Conservation (phyloP, 2,888 invertebrate species). For the Aleiodes alternator region DNA sequence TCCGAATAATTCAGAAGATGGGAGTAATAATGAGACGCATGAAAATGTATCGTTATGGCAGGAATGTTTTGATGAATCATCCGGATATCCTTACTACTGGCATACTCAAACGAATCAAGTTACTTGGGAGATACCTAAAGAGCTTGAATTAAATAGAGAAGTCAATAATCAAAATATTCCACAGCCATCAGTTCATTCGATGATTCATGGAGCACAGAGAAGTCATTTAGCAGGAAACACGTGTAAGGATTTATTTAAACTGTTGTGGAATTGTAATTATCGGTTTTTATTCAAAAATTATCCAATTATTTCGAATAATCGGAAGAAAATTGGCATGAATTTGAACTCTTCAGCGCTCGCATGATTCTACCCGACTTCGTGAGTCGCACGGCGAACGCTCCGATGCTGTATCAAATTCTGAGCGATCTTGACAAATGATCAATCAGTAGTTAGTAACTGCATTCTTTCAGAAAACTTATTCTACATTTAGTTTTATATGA, state of each 20-base stretch:
- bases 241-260: slow-evolving; percentile 54
- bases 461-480: no score
- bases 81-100: slow-evolving; percentile 82
- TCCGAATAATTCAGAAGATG: slow-evolving; percentile 52
- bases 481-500: no score
- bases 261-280: neutral
- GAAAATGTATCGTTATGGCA: slow-evolving; percentile 76
- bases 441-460: no score
- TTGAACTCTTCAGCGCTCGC: no score
- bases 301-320: no score
- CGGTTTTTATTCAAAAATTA: slow-evolving; percentile 24
- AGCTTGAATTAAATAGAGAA: slow-evolving; percentile 65
- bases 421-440: no score
- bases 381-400: no score
- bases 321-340: no score
- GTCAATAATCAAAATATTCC: slow-evolving; percentile 56
- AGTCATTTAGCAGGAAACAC: slow-evolving; percentile 59
- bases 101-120: slow-evolving; percentile 80
- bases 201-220: slow-evolving; percentile 62
- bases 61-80: slow-evolving; percentile 80
- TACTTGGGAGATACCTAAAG: slow-evolving; percentile 80
- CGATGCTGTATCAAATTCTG: no score
- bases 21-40: slow-evolving; percentile 4
- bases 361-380: no score
- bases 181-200: slow-evolving; percentile 47